Base-by-base conservation (phyloP, 2,113 vertebrate species). In the Clarias gariepinus region DNA sequence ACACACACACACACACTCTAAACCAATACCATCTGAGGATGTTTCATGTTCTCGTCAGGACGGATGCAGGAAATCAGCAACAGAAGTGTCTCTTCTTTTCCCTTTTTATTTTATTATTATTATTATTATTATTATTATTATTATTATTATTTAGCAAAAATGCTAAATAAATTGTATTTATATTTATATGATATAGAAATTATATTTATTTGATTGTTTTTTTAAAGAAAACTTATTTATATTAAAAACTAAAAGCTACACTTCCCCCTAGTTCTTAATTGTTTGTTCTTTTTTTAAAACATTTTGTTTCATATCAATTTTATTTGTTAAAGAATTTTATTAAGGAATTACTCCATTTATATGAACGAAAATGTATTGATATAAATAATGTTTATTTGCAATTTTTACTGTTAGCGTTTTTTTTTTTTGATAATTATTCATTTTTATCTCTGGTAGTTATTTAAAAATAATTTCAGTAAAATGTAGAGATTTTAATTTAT, bases 21-120 rank as follows among this genome's bases (percentile, higher is more conserved):
- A 84, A 84, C 61, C 41, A 60, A 18, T 80, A 81, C 85, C 85
- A 86, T 80, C 63, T 86, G 85, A 86, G 53, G 7, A 25, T 80
- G 84, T 68, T 69, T 25, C 11, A 21, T 69, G 77, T 69, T 69
- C 30, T 81, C 2, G 47, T 68, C 61, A n/a, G 63, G 68, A 19
- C 60, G 64, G 47, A 86, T 57, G 33, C 12, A 80, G 85, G 53
- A 81, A 86, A 81, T 60, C 53, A 81, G 25, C 60, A 64, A 36
- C 61, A 66, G 74, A 73, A 80, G 82, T 3, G 52, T 28, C 52
- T 53, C 21, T 53, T 79, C 60, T 79, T 33, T 79, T 79, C 58
- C 33, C 71, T 47, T 47, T 47, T 47, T 47, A 6, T 47, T 47
- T 47, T 47, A 41, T 41, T 47, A 47, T 47, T 47, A 47, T 47